These are phyloP conservation scores for Natrix natrix DNA, from an alignment of 2,797 vertebrate species.

Conservation along the genomic window DNA sequence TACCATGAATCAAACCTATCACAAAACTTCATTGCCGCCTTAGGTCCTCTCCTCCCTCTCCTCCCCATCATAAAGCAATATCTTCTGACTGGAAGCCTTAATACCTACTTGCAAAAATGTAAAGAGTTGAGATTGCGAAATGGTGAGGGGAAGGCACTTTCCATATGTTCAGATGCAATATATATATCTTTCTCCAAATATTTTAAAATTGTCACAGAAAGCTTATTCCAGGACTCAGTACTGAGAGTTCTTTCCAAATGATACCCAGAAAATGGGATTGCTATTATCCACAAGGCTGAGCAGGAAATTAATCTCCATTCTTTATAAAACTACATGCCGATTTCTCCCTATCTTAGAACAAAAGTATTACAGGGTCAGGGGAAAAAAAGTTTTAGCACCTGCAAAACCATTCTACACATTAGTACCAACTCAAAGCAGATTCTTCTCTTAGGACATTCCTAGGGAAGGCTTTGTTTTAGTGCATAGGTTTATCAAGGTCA, in stretches of 20 bases:
- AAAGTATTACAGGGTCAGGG: neutral
- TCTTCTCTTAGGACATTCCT: neutral
- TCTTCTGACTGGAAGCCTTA: neutral
- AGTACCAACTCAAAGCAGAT: neutral
- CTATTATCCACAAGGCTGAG: neutral
- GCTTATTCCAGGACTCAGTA: neutral
- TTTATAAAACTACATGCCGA: neutral
- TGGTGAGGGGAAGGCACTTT: neutral
- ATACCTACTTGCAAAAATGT: neutral
- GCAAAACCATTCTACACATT: neutral
- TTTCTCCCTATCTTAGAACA: constrained; percentile 1
- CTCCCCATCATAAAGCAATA: neutral
- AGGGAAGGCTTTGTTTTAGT: neutral
- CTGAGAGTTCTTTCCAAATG: neutral
- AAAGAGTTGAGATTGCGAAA: neutral
- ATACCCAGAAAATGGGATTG: constrained; percentile 4
- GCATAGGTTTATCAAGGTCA: neutral
- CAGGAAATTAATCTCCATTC: constrained; percentile 4
- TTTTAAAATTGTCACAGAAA: neutral
- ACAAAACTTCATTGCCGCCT: neutral
- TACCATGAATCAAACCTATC: neutral
- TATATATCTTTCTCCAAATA: neutral
- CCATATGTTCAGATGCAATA: neutral
- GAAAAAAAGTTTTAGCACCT: constrained; percentile 7
- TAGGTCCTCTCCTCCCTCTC: neutral